Conservation (phyloP, 2,797 vertebrate species). For the Notoglanidium macrostoma region DNA sequence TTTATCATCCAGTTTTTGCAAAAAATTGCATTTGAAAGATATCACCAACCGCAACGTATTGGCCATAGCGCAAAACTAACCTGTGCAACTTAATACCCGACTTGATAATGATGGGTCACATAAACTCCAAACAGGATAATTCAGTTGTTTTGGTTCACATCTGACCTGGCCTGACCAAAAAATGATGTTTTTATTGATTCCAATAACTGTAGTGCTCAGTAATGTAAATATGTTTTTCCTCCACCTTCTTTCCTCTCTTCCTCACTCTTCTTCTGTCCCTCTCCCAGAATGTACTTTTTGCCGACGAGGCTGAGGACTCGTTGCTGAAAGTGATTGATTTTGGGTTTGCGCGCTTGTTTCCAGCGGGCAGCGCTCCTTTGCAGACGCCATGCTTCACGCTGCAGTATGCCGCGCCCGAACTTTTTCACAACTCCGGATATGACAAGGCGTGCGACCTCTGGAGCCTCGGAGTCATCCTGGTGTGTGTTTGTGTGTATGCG, state of each 20-base stretch:
- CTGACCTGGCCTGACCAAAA: not conserved
- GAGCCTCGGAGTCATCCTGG: slow-evolving; percentile 93
- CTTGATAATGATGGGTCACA: not conserved
- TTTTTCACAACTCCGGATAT: slow-evolving; percentile 86
- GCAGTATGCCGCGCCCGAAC: slow-evolving; percentile 90
- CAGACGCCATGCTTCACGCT: slow-evolving; percentile 93
- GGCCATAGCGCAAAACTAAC: too few relatives aligned
- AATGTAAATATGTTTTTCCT: not conserved
- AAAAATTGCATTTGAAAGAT: too few relatives aligned
- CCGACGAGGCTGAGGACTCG: slow-evolving; percentile 81
- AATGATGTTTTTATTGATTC: not conserved
- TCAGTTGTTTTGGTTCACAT: not conserved
- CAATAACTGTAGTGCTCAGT: not conserved
- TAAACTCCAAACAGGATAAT: not conserved
- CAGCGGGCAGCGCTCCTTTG: slow-evolving; percentile 81
- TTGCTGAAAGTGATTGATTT: slow-evolving; percentile 92
- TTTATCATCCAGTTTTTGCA: too few relatives aligned
- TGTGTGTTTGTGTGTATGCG: slow-evolving; percentile 61
- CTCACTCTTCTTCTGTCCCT: not conserved
- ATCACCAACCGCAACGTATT: too few relatives aligned
- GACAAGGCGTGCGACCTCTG: slow-evolving; percentile 93
- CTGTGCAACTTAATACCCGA: too few relatives aligned
- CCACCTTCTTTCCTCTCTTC: not conserved
- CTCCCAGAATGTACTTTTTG: slow-evolving; percentile 86
- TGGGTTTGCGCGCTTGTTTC: slow-evolving; percentile 88